Evolutionary conservation across 2,113 vertebrate species (phyloP), one percentile per base, ranked within the genome.

Genomic region (Neomonachus schauinslandi): DNA sequence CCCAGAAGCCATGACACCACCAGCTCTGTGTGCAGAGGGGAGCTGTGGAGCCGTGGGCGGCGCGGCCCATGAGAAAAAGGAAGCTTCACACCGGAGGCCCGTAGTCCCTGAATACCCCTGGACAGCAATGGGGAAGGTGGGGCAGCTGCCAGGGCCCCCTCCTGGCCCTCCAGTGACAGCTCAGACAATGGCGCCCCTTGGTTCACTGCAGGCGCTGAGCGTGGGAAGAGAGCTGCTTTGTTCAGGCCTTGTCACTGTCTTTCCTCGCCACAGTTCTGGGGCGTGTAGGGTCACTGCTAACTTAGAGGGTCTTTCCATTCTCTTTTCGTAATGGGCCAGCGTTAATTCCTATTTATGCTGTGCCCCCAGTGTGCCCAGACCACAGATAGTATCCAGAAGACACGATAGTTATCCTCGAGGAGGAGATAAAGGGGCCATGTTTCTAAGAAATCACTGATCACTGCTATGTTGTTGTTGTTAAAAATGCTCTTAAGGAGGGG

Each of bases 261-360:
- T 93, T 92, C 79, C 49, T 94, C 26, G 65, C 76, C 97, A 63
- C 69, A 42, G 65, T 65, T 69, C 80, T 39, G 92, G 59, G 72
- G 53, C 74, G 79, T 76, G 65, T 74, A 36, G 57, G 65, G 76
- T 94, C 80, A 21, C 33, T 21, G 80, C 42, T 84, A 82, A 72
- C 49, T 93, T 86, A 24, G 0, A 36, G 76, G 53, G 49, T 72
- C 84, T 76, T 92, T 71, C 91, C 89, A 51, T 77, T 93, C 39
- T 89, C 76, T 61, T 59, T 72, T 14, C 1, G 14, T 76, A 97
- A 89, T 42, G 81, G 67, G 21, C 24, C 14, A 36, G 49, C n/a
- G 36, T 76, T 96, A 87, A 94, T 92, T 67, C 89, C 82, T 92
- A 92, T 94, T 95, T 72, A 92, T 63, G 87, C 18, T 63, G 26